Base-by-base conservation (phyloP, 2,888 invertebrate species). In the Rhagium mordax region DNA sequence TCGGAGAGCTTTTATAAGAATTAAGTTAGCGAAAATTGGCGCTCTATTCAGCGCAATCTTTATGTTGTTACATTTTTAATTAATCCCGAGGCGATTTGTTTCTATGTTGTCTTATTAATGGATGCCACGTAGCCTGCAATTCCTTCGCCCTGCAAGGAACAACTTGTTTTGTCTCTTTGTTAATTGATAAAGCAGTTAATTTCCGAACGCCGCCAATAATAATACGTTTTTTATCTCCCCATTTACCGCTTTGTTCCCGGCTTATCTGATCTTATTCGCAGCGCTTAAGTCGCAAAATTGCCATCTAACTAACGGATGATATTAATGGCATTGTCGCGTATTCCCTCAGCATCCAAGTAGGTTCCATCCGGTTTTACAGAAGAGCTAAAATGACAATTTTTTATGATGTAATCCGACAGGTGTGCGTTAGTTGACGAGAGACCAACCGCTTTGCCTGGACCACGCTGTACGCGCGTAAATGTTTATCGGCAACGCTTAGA, bases 121-220 rank as follows among this genome's bases (percentile, higher is more conserved):
- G 59, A 59, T 59, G 33, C 33, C 33, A 18, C 59, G n/a, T 18
- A 59, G 29, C 16, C 33, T 59, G 27, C 33, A 59, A 59, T 59
- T 59, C 33, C 59, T 33, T 27, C 27, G 41, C n/a, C n/a, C 41
- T 59, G 29, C 27, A 59, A 59, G 29, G 16, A 59, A 29, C 59
- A 13, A 10, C 59, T 59, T 33, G 59, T 59, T 59, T 59, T 59
- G 59, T 29, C 59, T 59, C 59, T 59, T 59, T 59, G 59, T 59
- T 59, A 33, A 59, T 59, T 59, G 16, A 59, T 15, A 29, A 59
- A 59, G 29, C 59, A 59, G n/a, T 59, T 59, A 27, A 59, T 59
- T 59, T 59, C 33, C 59, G 29, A 29, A 59, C 59, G 18, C 18
- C 18, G 57, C 59, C 13, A 15, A 29, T 59, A 33, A 29, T 59